Base-by-base conservation (phyloP, 1,140 invertebrate species). In the Heliothis virescens region DNA sequence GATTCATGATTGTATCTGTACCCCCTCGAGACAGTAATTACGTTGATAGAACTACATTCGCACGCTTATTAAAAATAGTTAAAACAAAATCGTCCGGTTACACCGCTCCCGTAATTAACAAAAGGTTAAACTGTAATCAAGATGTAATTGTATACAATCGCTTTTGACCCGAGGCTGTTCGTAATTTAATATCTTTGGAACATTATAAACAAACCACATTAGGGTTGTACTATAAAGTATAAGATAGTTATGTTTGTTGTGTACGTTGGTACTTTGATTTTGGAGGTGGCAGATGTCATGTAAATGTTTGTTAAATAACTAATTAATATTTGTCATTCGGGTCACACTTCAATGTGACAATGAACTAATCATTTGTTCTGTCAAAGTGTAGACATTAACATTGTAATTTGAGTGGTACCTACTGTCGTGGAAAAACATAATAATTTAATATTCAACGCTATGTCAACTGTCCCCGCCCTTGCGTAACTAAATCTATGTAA, bases 81-180 rank as follows among this genome's bases (percentile, higher is more conserved):
- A 34, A 71, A 52, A 71, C 63, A 52, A 79, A 86, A 83, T 85
- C 78, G 78, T 79, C 60, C 80, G 73, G 21, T 63, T 63, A 76
- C 59, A 76, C 59, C 73, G 77, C 69, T 82, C 79, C 72, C 81
- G 82, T 87, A 89, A 89, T 89, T 87, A 89, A 89, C 79, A 82
- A 81, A 86, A 85, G 83, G 83, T 87, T 86, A 89, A 86, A 86
- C 72, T 84, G 78, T 83, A 86, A 87, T 89, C 86, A 86, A 89
- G 87, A 83, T 83, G 83, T 87, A 85, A 85, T 89, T 82, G 82
- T 85, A 83, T 81, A 81, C 82, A 84, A 88, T 85, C 81, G 79
- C 79, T 77, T 81, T 76, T 79, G 76, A 80, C 86, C 83, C 79
- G 84, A 50, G 84, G 88, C 85, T 60, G 63, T 73, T 55, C 18